A percentile compares a stretch with the other conserved stretches of the same genome.
Evolutionary conservation across 2,888 invertebrate species (phyloP).

Genomic region (Ochlodes sylvanus): DNA sequence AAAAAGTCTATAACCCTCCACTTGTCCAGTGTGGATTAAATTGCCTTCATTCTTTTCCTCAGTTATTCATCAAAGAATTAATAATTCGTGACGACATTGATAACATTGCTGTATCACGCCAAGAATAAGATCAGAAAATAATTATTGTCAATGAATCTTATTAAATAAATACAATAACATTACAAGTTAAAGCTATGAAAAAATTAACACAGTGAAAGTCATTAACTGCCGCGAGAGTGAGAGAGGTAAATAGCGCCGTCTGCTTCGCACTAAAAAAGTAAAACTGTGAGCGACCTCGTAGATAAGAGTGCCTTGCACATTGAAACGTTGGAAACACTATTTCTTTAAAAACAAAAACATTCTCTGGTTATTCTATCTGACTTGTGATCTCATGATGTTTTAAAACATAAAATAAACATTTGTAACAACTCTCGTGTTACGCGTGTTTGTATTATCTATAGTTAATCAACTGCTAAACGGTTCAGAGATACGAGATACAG

Average conservation of each 20-base stretch:
- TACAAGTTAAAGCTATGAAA: conserved; percentile 4
- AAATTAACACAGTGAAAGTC: conserved; percentile 21
- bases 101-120: too few relatives aligned
- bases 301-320: conserved; percentile 8
- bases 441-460: too few relatives aligned
- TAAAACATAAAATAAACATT: too few relatives aligned
- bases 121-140: too few relatives aligned
- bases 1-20: too few relatives aligned
- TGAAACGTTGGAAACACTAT: neutral
- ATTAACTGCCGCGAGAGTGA: conserved; percentile 20
- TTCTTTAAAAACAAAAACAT: conserved; percentile 7
- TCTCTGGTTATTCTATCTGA: neutral
- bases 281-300: conserved; percentile 25
- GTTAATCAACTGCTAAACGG: too few relatives aligned
- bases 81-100: too few relatives aligned
- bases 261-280: conserved; percentile 20
- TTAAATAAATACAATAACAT: neutral
- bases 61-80: too few relatives aligned
- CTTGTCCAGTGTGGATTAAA: too few relatives aligned
- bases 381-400: neutral
- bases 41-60: neutral
- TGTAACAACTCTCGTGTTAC: too few relatives aligned
- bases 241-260: conserved; percentile 14
- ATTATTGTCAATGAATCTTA: too few relatives aligned
- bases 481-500: too few relatives aligned